Conservation (phyloP, 2,888 invertebrate species). For the Danaus chrysippus region DNA sequence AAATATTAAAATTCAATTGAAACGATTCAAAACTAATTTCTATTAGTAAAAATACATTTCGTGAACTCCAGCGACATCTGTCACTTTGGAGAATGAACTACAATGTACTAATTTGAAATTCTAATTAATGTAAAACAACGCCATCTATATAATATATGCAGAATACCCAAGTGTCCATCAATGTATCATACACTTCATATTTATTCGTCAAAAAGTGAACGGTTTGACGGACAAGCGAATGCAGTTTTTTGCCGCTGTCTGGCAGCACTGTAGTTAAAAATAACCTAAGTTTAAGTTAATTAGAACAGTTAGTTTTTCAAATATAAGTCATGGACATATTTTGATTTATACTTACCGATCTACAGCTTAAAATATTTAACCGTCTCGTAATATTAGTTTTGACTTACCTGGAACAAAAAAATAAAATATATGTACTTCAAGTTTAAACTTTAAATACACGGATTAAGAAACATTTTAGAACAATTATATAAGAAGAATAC, state of each 20-base stretch:
- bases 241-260: conserved; percentile 3
- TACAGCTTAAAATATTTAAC: background rate
- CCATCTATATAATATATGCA: conserved; percentile 17
- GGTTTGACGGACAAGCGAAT: conserved; percentile 9
- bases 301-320: too few relatives aligned
- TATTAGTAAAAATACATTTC: too few relatives aligned
- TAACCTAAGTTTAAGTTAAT: background rate
- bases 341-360: too few relatives aligned
- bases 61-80: too few relatives aligned
- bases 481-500: too few relatives aligned
- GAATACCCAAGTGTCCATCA: conserved; percentile 8
- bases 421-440: background rate
- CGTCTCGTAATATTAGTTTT: background rate
- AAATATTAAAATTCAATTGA: too few relatives aligned
- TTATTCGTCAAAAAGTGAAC: conserved; percentile 16
- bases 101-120: too few relatives aligned
- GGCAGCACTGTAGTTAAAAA: conserved; percentile 14
- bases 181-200: background rate
- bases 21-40: too few relatives aligned
- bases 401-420: conserved; percentile 21
- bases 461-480: too few relatives aligned
- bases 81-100: too few relatives aligned
- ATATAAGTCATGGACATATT: too few relatives aligned
- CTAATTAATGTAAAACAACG: background rate
- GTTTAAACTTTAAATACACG: too few relatives aligned